A percentile compares a stretch with the other conserved stretches of the same genome.
Conservation (phyloP, 2,888 invertebrate species). For the Anodontia alba region DNA sequence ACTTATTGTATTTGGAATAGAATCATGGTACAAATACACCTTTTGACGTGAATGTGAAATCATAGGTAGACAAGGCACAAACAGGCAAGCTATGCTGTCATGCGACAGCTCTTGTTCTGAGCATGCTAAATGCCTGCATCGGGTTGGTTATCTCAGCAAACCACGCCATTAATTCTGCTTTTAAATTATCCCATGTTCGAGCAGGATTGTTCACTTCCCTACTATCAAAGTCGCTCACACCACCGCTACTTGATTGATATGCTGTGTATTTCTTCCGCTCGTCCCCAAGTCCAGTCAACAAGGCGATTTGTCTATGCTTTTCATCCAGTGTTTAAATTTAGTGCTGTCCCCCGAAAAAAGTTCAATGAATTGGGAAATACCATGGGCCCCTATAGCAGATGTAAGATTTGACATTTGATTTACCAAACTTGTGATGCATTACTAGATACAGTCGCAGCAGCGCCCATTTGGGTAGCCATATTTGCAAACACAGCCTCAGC, state of each 20-base stretch:
- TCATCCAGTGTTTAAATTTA: constrained; percentile 15
- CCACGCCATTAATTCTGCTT: not conserved
- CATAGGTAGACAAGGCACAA: too few species aligned
- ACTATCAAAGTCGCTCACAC: constrained; percentile 5
- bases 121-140: constrained; percentile 13
- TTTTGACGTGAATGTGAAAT: too few species aligned
- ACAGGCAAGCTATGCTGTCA: too few species aligned
- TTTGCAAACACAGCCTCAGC: not conserved
- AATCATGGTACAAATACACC: too few species aligned
- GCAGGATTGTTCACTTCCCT: not conserved
- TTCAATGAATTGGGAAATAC: constrained; percentile 8
- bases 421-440: not conserved
- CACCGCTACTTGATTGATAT: not conserved
- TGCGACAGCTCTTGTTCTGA: too few species aligned
- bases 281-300: not conserved
- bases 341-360: not conserved
- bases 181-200: not conserved
- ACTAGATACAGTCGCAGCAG: not conserved
- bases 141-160: constrained; percentile 20
- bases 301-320: constrained; percentile 15
- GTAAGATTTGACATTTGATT: constrained; percentile 18
- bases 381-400: constrained; percentile 17
- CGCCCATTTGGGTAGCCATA: not conserved
- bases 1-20: too few species aligned
- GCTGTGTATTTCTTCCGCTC: not conserved